Conservation (phyloP, 2,888 invertebrate genomes). For the Silvanus unidentatus region DNA sequence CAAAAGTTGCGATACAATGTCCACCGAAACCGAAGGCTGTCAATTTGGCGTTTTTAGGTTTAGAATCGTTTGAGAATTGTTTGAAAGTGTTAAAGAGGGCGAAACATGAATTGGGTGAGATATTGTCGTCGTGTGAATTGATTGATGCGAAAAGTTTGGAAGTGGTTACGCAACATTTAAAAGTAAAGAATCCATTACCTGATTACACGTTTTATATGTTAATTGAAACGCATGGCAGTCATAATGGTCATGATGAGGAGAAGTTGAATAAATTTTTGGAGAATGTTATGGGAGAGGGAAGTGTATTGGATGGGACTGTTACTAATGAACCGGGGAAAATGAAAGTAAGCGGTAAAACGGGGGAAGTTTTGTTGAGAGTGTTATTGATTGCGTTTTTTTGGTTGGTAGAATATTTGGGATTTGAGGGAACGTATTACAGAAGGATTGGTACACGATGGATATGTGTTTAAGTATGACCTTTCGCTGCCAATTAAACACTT, state of each 20-base stretch:
- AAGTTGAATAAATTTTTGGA: slow-evolving; percentile 77
- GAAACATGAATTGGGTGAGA: slow-evolving; percentile 74
- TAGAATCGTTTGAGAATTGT: slow-evolving; percentile 72
- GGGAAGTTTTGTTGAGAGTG: slow-evolving; percentile 18
- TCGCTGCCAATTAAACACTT: slow-evolving; percentile 79
- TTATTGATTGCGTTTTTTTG: slow-evolving; percentile 3
- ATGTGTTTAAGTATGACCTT: slow-evolving; percentile 92
- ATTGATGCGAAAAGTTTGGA: slow-evolving; percentile 73
- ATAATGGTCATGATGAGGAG: slow-evolving; percentile 77
- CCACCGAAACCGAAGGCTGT: slow-evolving; percentile 76
- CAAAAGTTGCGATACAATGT: slow-evolving; percentile 86
- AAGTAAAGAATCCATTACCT: slow-evolving; percentile 56
- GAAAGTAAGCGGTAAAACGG: slow-evolving; percentile 54
- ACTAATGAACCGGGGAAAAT: slow-evolving; percentile 80
- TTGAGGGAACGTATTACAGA: slow-evolving; percentile 80
- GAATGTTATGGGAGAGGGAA: slow-evolving; percentile 61
- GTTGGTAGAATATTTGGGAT: slow-evolving; percentile 68
- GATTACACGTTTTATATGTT: slow-evolving; percentile 78
- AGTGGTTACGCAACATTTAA: slow-evolving; percentile 58
- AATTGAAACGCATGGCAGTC: slow-evolving; percentile 84
- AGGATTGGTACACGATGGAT: slow-evolving; percentile 71
- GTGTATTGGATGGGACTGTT: slow-evolving; percentile 77
- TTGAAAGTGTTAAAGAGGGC: slow-evolving; percentile 70
- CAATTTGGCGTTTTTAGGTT: slow-evolving; percentile 82
- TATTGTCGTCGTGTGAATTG: slow-evolving; percentile 93